Base-by-base conservation (phyloP, 2,113 vertebrate species). In the Steatornis caripensis region DNA sequence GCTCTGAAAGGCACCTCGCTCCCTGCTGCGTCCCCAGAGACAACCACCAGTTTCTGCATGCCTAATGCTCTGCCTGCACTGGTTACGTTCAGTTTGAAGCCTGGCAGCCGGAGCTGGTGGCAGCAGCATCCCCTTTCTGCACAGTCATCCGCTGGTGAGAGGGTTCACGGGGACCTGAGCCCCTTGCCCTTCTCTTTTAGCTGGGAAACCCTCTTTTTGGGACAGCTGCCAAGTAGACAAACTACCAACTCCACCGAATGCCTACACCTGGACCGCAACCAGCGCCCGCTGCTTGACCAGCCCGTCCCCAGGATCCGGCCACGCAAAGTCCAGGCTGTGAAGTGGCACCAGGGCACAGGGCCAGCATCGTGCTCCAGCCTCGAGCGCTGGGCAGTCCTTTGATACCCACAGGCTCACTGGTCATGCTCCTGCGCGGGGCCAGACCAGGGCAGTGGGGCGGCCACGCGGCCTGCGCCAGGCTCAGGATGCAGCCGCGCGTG, bases 391-490 rank as follows among this genome's bases (percentile, higher is more conserved):
- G 36, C 36, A 76, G 16, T 12, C 20, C 48, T 88, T 10, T 5
- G 58, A 21, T 27, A 22, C 6, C 45, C 45, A 3, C 34, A 11
- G 83, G 39, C 23, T 87, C 30, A 8, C 8, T 9, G 7, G 16
- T 55, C 60, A 15, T 60, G 60, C 21, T 30, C n/a, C 27, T 36
- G 34, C 39, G 11, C 1, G 1, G 49, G 21, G 32, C 48, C 23
- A 30, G 15, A 23, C 48, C 54, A 36, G 29, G 72, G 43, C 74
- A 21, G 26, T 0, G 11, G 36, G 20, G 49, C 36, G n/a, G 46
- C 3, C 2, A 20, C 16, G 49, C 4, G 4, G 12, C 9, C 51
- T 29, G 30, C 0, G 4, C 57, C 0, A 1, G 58, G 30, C 41
- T 82, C 11, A 7, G 76, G n/a, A 54, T 45, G 26, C 54, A 62